These are phyloP conservation scores for Argyra leucocephala DNA, from an alignment of 2,888 invertebrate genomes.

Conservation along the genomic window DNA sequence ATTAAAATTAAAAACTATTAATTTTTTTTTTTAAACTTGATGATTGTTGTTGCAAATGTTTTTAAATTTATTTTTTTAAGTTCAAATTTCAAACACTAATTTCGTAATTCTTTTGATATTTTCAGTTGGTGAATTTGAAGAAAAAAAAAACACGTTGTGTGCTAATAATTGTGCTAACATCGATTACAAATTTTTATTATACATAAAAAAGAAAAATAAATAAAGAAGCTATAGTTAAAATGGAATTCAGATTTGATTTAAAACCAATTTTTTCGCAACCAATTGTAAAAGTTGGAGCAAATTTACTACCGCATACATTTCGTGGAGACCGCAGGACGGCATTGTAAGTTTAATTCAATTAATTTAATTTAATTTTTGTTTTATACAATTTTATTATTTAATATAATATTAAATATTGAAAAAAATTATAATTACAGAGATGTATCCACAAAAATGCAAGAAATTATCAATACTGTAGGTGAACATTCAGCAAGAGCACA, in stretches of 20 bases:
- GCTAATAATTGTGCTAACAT: too few species aligned
- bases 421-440: conserved; percentile 46
- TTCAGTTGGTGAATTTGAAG: neutral
- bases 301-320: conserved; percentile 48
- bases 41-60: too few species aligned
- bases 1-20: too few species aligned
- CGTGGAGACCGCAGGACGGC: conserved; percentile 46
- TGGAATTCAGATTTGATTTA: conserved; percentile 50
- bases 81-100: too few species aligned
- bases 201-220: neutral
- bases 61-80: too few species aligned
- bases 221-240: conserved; percentile 33
- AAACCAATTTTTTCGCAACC: conserved; percentile 46
- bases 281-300: conserved; percentile 46
- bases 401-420: neutral
- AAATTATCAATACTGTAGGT: conserved; percentile 61
- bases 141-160: too few species aligned
- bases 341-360: conserved; percentile 37
- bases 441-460: conserved; percentile 50
- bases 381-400: too few species aligned
- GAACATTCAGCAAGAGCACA: conserved; percentile 65
- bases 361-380: neutral
- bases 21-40: too few species aligned
- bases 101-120: conserved; percentile 4
- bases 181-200: too few species aligned